Evolutionary conservation across 2,888 invertebrate species (phyloP), one percentile per base, ranked within the genome.

Genomic region (Temnothorax unifasciatus): DNA sequence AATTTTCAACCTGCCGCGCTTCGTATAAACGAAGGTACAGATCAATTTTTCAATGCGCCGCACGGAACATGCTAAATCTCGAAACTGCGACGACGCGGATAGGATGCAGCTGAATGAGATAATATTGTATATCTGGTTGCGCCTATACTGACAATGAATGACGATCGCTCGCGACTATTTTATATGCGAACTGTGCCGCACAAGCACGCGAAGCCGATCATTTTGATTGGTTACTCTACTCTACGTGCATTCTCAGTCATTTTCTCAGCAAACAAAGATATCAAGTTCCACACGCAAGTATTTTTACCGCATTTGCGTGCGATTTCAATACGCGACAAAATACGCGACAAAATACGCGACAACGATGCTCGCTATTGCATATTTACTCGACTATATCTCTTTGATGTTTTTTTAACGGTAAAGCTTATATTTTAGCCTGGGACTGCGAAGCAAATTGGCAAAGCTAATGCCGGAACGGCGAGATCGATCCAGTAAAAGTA

Each of bases 141-240:
- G 84, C 75, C 82, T 44, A 44, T 59, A 34, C n/a, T 59, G 4
- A 34, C 6, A 34, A 4, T 6, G 85, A 91, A 91, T 86, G 84
- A 89, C 85, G 85, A 89, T 91, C 88, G 50, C 41, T 73, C 66
- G 54, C 77, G 59, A 38, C 87, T 90, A 63, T 86, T 91, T 90
- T 86, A 84, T 85, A 91, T 87, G 89, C 90, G 75, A 73, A 52
- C 63, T 59, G 77, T 63, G 69, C 18, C n/a, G 50, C 44, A 63
- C 64, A 44, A 63, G 73, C 57, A 18, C 38, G 64, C 54, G 63
- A 84, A 87, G 79, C 81, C 82, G 71, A 64, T 84, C 86, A 82
- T 87, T 88, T 85, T 83, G 86, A 90, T 85, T 66, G 85, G 81
- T 90, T 89, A 87, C 87, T 83, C 82, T 89, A 87, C 87, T 83